Base-by-base conservation (phyloP, 2,113 vertebrate genomes). In the Dromiciops gliroides region DNA sequence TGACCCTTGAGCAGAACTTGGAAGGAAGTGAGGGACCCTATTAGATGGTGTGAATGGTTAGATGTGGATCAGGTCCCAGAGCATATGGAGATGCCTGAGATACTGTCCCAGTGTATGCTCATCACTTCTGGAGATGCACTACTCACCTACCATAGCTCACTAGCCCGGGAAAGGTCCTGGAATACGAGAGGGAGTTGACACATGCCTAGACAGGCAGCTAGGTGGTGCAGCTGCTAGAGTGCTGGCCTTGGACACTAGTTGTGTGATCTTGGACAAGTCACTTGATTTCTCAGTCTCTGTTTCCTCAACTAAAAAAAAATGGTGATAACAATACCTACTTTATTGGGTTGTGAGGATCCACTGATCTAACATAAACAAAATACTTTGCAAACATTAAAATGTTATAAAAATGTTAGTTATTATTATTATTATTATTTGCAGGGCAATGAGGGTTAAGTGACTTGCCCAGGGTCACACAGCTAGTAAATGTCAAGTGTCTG, bases 221-320 rank as follows among this genome's bases (percentile, higher is more conserved):
- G 28, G 8, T 56, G 53, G 2, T 56, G 53, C 25, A 60, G 10
- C 26, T 11, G 53, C 53, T 60, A 60, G 26, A 28, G 53, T 60
- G 9, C 28, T 31, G 56, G 12, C 9, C 28, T 56, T 3, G 11
- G 56, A 31, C 10, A 12, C 56, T 60, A 60, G 56, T 60, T 93
- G 50, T 90, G 1, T 96, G 60, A 75, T 25, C 14, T 93, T 92
- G 93, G 92, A 47, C n/a, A 91, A 94, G 89, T 91, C 91, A 92
- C 51, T 92, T 95, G 31, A 94, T 50, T 3, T 88, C 50, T 90
- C 23, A 56, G 56, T 47, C 60, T 49, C 92, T 50, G 47, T 93
- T 88, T 95, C 24, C 28, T 94, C 28, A 94, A 51, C 50, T 94
- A 5, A 93, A 91, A 93, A 93, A 60, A 93, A 50, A 50, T 94